phyloP scores from a whole-genome alignment of 2,797 vertebrate genomes.

The Antennarius maculatus region DNA sequence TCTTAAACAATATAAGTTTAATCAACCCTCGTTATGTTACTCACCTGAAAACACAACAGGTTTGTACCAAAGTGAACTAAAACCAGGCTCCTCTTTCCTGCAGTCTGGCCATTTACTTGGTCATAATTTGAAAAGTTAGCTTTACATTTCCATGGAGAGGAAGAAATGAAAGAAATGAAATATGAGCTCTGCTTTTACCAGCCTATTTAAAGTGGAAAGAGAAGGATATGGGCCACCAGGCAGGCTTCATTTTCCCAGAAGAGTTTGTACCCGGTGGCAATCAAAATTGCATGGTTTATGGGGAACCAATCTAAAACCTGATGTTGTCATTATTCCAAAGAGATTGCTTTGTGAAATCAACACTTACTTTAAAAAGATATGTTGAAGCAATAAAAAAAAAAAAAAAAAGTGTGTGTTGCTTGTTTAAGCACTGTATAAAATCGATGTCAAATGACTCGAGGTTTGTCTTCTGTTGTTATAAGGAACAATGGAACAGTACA shows the following conservation, averaged over 20 bases:
- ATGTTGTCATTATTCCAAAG: too few species aligned
- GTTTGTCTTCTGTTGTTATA: neutral
- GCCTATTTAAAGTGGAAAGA: too few species aligned
- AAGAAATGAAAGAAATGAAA: neutral
- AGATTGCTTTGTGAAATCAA: too few species aligned
- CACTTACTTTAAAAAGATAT: too few species aligned
- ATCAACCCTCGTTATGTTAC: neutral
- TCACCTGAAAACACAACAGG: conserved; percentile 16
- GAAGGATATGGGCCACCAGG: too few species aligned
- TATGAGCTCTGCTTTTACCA: too few species aligned
- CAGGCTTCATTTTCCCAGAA: too few species aligned
- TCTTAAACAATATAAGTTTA: conserved; percentile 29
- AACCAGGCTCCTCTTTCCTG: neutral
- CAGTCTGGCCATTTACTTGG: conserved; percentile 4
- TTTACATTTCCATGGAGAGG: conserved; percentile 8
- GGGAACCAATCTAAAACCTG: too few species aligned
- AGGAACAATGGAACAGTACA: neutral
- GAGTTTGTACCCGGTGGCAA: too few species aligned
- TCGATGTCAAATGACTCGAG: conserved; percentile 2
- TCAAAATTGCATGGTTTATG: too few species aligned
- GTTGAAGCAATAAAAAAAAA: too few species aligned
- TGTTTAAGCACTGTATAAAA: conserved; percentile 3
- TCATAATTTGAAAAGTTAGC: neutral
- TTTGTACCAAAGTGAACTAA: conserved; percentile 6
- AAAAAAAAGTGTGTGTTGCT: too few species aligned